Evolutionary conservation across 1,140 invertebrate genomes (phyloP), one percentile per base, ranked within the genome.

Genomic region (Bombyx mori): DNA sequence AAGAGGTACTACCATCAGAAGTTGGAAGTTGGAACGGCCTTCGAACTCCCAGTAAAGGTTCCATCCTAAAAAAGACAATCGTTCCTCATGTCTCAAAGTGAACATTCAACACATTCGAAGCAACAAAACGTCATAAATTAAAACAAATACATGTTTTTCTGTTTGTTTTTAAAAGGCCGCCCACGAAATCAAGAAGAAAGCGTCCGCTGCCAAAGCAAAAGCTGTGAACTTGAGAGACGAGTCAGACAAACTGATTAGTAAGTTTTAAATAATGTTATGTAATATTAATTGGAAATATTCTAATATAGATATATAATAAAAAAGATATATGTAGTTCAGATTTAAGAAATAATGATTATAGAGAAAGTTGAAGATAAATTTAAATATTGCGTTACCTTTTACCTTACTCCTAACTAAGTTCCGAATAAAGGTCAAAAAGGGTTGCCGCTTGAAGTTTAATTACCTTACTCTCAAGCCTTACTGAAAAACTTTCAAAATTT

Each of bases 181-280:
- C 0, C 92, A 94, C 57, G 88, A 90, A 35, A 96, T 97, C 56
- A 90, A 91, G 45, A 90, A 89, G 54, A 93, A 94, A 68, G 94
- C 96, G 1, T 92, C 93, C 57, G 88, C 92, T 52, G 94, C 95
- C 1, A 94, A 95, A 77, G 84, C 90, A 5, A 92, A 93, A 56
- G 96, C 95, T 0, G 89, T 90, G 1, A 90, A 91, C 57, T 88
- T 98, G 9, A 91, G 92, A 47, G 92, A 94, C 53, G 93, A 96
- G 78, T 94, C 96, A 7, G 92, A 94, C 58, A 91, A 91, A 57
- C 85, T 98, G 45, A 90, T 89, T 42, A 77, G 81, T 86, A 69
- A 69, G 74, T 70, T 45, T 45, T 45, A 45, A 10, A 10, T 45
- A 45, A 10, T 1, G 1, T 45, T 8, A 10, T 7, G 7, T 8